phyloP scores from a whole-genome alignment of 2,797 vertebrate genomes.

The Glyptemys insculpta region DNA sequence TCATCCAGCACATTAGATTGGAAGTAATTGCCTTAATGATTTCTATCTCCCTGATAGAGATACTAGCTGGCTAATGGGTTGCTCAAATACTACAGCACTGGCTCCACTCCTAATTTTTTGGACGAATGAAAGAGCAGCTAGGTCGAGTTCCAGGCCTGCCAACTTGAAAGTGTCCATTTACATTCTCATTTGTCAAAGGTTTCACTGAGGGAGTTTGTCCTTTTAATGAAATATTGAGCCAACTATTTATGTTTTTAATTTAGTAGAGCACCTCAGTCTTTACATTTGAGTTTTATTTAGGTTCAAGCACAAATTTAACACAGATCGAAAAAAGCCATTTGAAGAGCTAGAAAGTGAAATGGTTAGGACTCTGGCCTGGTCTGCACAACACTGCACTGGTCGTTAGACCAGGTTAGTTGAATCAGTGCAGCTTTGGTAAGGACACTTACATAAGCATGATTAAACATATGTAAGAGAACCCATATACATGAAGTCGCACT shows the following conservation, averaged over 20 bases:
- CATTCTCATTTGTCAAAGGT: background rate
- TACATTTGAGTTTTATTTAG: background rate
- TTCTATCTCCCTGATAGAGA: fast-evolving
- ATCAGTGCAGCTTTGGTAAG: background rate
- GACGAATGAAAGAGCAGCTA: background rate
- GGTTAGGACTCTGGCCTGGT: background rate
- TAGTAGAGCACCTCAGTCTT: background rate
- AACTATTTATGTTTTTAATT: background rate
- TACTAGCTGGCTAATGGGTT: background rate
- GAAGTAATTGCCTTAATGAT: background rate
- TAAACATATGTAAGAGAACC: background rate
- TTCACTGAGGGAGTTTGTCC: background rate
- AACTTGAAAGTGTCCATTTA: background rate
- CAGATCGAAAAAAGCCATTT: background rate
- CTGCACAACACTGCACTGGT: background rate
- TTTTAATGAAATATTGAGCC: background rate
- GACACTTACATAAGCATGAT: background rate
- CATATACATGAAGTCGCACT: background rate
- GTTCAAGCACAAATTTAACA: background rate
- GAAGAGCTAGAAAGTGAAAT: background rate
- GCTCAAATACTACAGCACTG: background rate
- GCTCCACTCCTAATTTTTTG: background rate
- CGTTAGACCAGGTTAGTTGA: background rate
- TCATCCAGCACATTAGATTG: background rate
- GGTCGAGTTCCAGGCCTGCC: background rate